Base-by-base conservation (phyloP, 2,888 invertebrate genomes). In the Perizoma flavofasciatum region DNA sequence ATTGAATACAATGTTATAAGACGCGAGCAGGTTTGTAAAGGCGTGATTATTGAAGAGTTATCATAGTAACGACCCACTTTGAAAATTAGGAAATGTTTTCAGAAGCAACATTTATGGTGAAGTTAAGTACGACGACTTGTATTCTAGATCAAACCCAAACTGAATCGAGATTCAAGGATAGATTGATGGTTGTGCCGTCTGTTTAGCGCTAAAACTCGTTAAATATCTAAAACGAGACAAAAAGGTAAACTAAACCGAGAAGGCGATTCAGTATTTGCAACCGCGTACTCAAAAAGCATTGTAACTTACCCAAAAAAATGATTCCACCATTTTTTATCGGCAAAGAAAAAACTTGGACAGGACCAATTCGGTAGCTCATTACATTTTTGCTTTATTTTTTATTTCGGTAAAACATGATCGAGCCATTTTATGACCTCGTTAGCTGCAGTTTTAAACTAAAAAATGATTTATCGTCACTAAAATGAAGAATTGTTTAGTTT, bases 301-400 rank as follows among this genome's bases (percentile, higher is more conserved):
- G 52, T 43, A 43, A 58, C 32, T 71, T 58, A 70, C 63, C 70
- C 68, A 70, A 74, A 75, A 79, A 74, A 75, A 69, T 69, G 69
- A 74, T 71, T 32, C 4, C 49, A 22, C 74, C 72, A 74, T 82
- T 81, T 83, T 85, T 84, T 83, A 77, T 66, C 64, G 49, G 22
- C 59, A 65, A 69, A 71, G 83, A 84, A 81, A 82, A 79, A 70
- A 57, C 46, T 49, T 63, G 67, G 78, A 78, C 81, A 77, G 67
- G 75, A 73, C 79, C 75, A 77, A 81, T 84, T 84, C 88, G 79
- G 88, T 86, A 88, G 88, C 88, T 66, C 67, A 71, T 77, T 81
- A 77, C 66, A 73, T 74, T 82, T 82, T 85, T 84, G 75, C 71
- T 85, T 85, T 86, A 77, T 87, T 86, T 86, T 88, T 86, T 86